Conservation (phyloP, 2,888 invertebrate species). For the Caenorhabditis sp. region DNA sequence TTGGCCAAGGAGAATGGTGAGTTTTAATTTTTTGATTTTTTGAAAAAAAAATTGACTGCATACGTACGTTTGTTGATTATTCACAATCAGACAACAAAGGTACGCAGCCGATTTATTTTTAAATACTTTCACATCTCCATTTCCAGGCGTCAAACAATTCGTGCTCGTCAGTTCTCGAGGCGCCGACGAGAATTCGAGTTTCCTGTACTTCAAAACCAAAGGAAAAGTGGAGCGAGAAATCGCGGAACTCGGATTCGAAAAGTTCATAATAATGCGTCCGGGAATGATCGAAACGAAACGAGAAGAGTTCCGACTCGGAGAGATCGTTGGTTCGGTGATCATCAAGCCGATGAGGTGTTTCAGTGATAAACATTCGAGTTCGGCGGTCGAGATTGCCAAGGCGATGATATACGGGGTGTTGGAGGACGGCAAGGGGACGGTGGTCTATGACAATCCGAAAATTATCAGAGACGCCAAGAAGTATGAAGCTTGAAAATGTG, state of each 20-base stretch:
- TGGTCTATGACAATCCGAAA: constrained; percentile 63
- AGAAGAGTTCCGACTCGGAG: constrained; percentile 55
- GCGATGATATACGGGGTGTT: no score
- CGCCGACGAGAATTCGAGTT: background rate
- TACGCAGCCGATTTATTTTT: no score
- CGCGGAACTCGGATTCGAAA: background rate
- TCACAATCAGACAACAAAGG: no score
- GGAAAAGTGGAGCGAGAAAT: background rate
- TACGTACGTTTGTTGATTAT: no score
- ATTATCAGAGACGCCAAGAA: constrained; percentile 63
- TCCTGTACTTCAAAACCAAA: background rate
- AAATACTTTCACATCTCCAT: no score
- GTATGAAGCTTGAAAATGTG: constrained; percentile 33
- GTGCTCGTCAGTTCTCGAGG: background rate
- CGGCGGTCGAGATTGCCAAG: no score
- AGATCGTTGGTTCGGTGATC: constrained; percentile 39
- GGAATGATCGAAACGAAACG: constrained; percentile 67
- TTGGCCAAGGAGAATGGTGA: constrained; percentile 83
- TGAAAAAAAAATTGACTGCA: no score
- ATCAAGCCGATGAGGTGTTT: constrained; percentile 63
- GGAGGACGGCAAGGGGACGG: constrained; percentile 44
- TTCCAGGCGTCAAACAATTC: background rate
- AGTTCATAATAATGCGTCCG: constrained; percentile 7
- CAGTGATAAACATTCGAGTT: constrained; percentile 45
- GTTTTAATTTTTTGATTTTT: no score